Percentiles rank a stretch among this genome's conserved stretches.
Evolutionary conservation across 2,797 vertebrate species (phyloP).

Genomic region (Coregonus ussuriensis): DNA sequence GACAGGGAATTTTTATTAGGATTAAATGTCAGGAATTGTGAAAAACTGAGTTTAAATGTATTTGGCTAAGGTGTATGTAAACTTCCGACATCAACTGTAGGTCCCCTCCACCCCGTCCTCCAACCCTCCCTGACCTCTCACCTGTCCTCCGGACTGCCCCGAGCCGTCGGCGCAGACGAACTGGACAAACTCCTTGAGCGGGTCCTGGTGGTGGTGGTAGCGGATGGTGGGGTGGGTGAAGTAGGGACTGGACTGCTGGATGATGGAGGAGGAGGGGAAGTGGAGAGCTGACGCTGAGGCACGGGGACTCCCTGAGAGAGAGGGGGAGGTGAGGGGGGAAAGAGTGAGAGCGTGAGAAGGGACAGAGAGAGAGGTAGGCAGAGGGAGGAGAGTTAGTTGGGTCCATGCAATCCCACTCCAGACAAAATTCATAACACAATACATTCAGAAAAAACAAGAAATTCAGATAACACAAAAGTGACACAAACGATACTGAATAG

Average conservation of each 20-base stretch:
- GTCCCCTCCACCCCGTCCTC: slow-evolving; percentile 1
- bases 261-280: slow-evolving; percentile 94
- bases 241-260: slow-evolving; percentile 96
- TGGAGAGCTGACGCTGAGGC: slow-evolving; percentile 93
- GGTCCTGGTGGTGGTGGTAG: slow-evolving; percentile 97
- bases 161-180: slow-evolving; percentile 94
- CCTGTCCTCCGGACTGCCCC: slow-evolving; percentile 90
- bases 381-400: slow-evolving; percentile 18
- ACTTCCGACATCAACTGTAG: too few species aligned
- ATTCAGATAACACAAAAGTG: neutral
- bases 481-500: neutral
- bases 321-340: slow-evolving; percentile 52
- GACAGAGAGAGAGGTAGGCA: neutral
- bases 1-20: too few species aligned
- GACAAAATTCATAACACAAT: slow-evolving; percentile 4
- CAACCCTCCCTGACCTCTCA: slow-evolving; percentile 60
- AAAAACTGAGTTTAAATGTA: too few species aligned
- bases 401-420: slow-evolving; percentile 21
- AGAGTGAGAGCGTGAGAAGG: slow-evolving; percentile 7
- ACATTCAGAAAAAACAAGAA: slow-evolving; percentile 4
- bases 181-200: slow-evolving; percentile 98
- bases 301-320: slow-evolving; percentile 86
- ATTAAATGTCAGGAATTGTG: too few species aligned
- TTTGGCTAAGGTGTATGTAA: too few species aligned
- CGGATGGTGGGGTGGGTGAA: slow-evolving; percentile 97